Evolutionary conservation across 2,888 invertebrate species (phyloP).

Genomic region (Notocelia uddmanniana): DNA sequence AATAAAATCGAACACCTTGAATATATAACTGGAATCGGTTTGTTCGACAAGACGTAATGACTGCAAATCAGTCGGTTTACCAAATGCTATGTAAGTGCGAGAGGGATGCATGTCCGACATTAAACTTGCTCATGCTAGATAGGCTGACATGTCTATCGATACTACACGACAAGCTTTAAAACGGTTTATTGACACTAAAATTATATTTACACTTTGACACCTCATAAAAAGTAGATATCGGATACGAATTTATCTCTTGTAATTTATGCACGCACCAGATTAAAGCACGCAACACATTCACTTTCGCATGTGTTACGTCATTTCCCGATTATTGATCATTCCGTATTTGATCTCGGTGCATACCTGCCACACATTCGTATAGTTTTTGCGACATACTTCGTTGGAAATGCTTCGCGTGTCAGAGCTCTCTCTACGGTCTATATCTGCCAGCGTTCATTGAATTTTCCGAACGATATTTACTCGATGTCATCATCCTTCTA

Average conservation of each 20-base stretch:
- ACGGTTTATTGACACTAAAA: not conserved
- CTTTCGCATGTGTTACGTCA: conserved; percentile 68
- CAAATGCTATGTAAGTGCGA: too few species aligned
- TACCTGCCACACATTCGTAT: conserved; percentile 48
- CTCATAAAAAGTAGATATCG: conserved; percentile 10
- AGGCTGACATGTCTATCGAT: too few species aligned
- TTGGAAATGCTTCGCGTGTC: conserved; percentile 78
- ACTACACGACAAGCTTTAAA: not conserved
- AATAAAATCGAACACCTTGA: too few species aligned
- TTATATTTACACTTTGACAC: conserved; percentile 1
- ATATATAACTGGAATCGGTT: too few species aligned
- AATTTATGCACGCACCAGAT: conserved; percentile 39
- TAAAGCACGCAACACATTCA: conserved; percentile 62
- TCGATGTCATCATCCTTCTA: not conserved
- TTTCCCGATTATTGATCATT: conserved; percentile 63
- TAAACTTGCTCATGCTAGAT: too few species aligned
- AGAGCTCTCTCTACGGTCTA: conserved; percentile 64
- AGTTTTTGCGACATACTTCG: conserved; percentile 69
- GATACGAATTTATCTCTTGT: conserved; percentile 10
- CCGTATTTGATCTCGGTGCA: conserved; percentile 57
- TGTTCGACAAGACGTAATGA: too few species aligned
- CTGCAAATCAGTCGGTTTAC: too few species aligned
- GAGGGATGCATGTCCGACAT: too few species aligned
- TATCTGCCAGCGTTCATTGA: conserved; percentile 57
- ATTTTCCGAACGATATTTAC: conserved; percentile 49